Conservation (phyloP, 2,113 vertebrate genomes). For the Pedionomus torquatus region DNA sequence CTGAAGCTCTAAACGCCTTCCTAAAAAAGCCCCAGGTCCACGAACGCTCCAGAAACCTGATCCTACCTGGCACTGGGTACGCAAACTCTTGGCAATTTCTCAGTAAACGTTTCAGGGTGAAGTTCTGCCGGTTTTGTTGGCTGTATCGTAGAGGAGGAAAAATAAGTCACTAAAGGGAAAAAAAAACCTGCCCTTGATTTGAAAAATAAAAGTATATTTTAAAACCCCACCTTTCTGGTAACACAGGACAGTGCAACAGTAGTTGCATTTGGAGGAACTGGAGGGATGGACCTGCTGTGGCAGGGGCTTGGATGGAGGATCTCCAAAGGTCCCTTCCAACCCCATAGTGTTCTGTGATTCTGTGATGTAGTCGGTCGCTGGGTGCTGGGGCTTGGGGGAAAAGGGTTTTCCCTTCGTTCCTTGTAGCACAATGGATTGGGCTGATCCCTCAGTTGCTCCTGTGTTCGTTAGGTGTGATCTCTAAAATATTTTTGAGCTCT, state of each 20-base stretch:
- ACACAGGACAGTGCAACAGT: background rate
- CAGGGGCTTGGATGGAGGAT: no score
- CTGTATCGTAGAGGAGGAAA: background rate
- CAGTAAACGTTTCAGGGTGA: slow-evolving; percentile 14
- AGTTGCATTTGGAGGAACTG: background rate
- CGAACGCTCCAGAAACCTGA: background rate
- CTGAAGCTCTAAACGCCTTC: background rate
- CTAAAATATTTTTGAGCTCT: background rate
- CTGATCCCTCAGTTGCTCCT: background rate
- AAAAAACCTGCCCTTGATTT: background rate
- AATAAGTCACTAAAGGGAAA: background rate
- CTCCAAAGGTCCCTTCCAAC: no score
- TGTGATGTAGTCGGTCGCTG: background rate
- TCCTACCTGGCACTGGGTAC: background rate
- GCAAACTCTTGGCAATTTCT: background rate
- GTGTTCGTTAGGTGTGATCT: background rate
- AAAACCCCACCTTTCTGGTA: background rate
- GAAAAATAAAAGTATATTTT: rapidly evolving
- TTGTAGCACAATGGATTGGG: background rate
- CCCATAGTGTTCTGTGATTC: no score
- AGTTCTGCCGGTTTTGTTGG: slow-evolving; percentile 9
- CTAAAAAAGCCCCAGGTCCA: background rate
- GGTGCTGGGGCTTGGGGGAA: background rate
- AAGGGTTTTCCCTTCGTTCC: background rate
- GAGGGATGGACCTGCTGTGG: background rate